phyloP scores from a whole-genome alignment of 2,888 invertebrate genomes.

The Girardia tigrina region DNA sequence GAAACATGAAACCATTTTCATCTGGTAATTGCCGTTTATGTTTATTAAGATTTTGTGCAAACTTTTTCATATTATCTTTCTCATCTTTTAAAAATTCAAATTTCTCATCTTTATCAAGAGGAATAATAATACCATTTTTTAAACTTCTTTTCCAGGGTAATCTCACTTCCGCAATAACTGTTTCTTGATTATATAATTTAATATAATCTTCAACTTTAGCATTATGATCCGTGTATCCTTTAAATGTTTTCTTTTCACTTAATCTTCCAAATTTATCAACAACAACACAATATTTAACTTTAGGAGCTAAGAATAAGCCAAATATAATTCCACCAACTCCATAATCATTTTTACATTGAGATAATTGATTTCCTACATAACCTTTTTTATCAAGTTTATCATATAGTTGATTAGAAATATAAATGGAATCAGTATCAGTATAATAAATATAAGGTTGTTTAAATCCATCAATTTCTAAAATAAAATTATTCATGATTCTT shows the following conservation, averaged over 20 bases:
- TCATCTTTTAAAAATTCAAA: too few relatives aligned
- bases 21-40: slow-evolving; percentile 26
- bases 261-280: slow-evolving; percentile 3
- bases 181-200: neutral
- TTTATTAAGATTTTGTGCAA: slow-evolving; percentile 15
- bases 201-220: slow-evolving; percentile 31
- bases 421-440: slow-evolving; percentile 30
- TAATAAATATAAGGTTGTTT: slow-evolving; percentile 28
- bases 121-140: too few relatives aligned
- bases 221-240: slow-evolving; percentile 26
- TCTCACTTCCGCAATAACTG: neutral
- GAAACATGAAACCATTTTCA: slow-evolving; percentile 31
- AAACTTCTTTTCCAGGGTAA: slow-evolving; percentile 30
- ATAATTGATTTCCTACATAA: neutral
- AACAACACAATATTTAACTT: slow-evolving; percentile 32
- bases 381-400: slow-evolving; percentile 7
- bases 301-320: slow-evolving; percentile 31
- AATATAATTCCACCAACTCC: slow-evolving; percentile 32
- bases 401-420: slow-evolving; percentile 5
- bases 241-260: slow-evolving; percentile 36
- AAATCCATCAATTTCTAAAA: slow-evolving; percentile 27
- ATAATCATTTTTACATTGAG: slow-evolving; percentile 28
- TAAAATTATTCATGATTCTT: slow-evolving; percentile 34
- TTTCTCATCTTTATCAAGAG: too few relatives aligned
- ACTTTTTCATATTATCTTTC: slow-evolving; percentile 24